Evolutionary conservation across 2,113 vertebrate species (phyloP), one percentile per base, ranked within the genome.

Genomic region (Otocyon megalotis): DNA sequence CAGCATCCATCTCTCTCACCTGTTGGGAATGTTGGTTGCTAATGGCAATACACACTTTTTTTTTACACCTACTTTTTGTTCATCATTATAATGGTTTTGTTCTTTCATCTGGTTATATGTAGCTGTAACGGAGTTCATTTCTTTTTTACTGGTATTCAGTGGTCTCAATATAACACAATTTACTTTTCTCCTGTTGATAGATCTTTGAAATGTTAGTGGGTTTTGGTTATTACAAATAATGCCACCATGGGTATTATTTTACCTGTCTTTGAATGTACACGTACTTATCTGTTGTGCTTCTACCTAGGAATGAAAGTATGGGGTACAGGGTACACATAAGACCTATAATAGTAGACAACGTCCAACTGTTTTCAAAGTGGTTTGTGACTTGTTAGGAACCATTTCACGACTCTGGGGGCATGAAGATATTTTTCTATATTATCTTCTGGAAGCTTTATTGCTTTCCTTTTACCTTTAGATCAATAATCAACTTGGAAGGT

Each of bases 391-490:
- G 12, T 67, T 82, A 92, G 48, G 48, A 53, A 88, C 30, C 67
- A 81, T 89, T 74, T 85, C 37, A 84, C 30, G 50, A 74, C 30
- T 63, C 43, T 76, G 4, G 3, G 12, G 9, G 9, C 37, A 20
- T 58, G 24, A 90, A n/a, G 26, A 92, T 63, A 94, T 67, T 82
- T n/a, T 76, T 5, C 54, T 88, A 1, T 67, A 17, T 90, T n/a
- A 58, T 35, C 22, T 93, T 63, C 13, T 48, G 56, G 69, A 88
- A 84, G n/a, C 15, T 81, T 92, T 54, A 28, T 54, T 88, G 15
- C 37, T 76, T 94, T 92, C 58, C 58, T 85, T 94, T 94, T 50
- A 92, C 14, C 26, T 94, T 69, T 72, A n/a, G 13, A 28, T 90
- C 30, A 65, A 6, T 17, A 95, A 84, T 71, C 62, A 86, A 86